A percentile compares a stretch with the other conserved stretches of the same genome.
phyloP scores from a whole-genome alignment of 2,797 vertebrate genomes.

The Gymnoscopelus microlampas region DNA sequence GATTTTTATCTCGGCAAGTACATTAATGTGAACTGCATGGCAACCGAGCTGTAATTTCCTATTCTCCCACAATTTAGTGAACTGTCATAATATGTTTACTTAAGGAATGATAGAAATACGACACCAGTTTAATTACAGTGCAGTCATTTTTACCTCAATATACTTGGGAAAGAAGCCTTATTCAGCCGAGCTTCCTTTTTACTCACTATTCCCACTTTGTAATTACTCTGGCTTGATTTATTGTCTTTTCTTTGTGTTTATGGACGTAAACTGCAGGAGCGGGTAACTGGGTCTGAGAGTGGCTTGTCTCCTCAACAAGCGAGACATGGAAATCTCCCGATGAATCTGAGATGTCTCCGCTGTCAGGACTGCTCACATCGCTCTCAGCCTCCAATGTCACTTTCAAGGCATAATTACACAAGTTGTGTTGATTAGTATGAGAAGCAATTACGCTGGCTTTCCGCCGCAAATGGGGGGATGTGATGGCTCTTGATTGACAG shows the following conservation, averaged over 20 bases:
- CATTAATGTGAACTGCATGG: constrained; percentile 74
- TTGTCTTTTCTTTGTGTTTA: constrained; percentile 81
- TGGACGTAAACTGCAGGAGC: constrained; percentile 76
- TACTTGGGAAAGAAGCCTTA: constrained; percentile 79
- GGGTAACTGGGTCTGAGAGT: constrained; percentile 77
- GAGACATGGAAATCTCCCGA: constrained; percentile 79
- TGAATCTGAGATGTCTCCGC: constrained; percentile 81
- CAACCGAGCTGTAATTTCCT: constrained; percentile 81
- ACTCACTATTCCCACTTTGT: constrained; percentile 76
- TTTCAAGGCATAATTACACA: constrained; percentile 90
- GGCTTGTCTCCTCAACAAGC: constrained; percentile 74
- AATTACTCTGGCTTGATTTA: constrained; percentile 83
- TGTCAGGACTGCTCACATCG: constrained; percentile 82
- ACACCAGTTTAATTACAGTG: constrained; percentile 81
- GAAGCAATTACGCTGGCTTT: constrained; percentile 88
- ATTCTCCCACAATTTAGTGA: constrained; percentile 79
- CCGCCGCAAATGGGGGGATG: constrained; percentile 84
- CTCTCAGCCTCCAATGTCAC: constrained; percentile 86
- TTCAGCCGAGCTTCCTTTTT: constrained; percentile 74
- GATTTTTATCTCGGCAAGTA: constrained; percentile 64
- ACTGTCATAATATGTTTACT: constrained; percentile 82
- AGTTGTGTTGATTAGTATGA: constrained; percentile 89
- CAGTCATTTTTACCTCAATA: constrained; percentile 76
- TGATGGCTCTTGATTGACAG: constrained; percentile 87
- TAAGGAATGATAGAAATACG: constrained; percentile 82